Evolutionary conservation across 2,797 vertebrate species (phyloP), one percentile per base, ranked within the genome.

Genomic region (Enteromius fasciolatus): DNA sequence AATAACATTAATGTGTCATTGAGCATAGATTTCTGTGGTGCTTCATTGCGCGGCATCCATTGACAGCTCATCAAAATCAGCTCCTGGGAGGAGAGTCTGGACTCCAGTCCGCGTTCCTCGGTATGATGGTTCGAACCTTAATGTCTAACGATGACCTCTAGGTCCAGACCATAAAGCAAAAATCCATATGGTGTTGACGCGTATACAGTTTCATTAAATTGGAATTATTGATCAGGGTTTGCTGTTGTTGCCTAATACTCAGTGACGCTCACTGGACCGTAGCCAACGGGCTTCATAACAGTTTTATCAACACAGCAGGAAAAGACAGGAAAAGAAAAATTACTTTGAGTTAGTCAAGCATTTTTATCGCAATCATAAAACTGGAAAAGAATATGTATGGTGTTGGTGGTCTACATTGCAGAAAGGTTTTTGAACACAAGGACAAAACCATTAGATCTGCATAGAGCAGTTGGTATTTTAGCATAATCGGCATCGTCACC

Each of bases 221-320:
- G 85, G 59, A 84, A 81, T 67, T 91, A 93, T 93, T 83, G 90
- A 93, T 91, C 28, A 31, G 48, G 67, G 44, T 83, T 85, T 85
- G 80, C 80, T 90, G 86, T 88, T 89, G 78, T 85, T 90, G 81
- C 84, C 87, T 84, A 88, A 48, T 54, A 64, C 77, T 84, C 86
- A 90, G 90, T 87, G 86, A 85, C 18, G 31, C 84, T 63, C 44
- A n/a, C 50, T 79, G 78, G 64, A 64, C 77, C 57, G 6, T 85
- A 87, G 76, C 68, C 66, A 33, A 77, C 12, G 77, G 23, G 70
- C 82, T 81, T 82, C 59, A 50, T n/a, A n/a, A 54, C 52, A 36
- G 39, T 70, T 80, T 80, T 12, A 18, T 61, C 48, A n/a, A 59
- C 69, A 44, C 41, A 25, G 64, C 50, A 69, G 66, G 52, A 57